Percentiles rank a stretch among this genome's conserved stretches.
Evolutionary conservation across 53 echinoderm and acorn worm species (phyloP).

Genomic region (Luidia sarsii): DNA sequence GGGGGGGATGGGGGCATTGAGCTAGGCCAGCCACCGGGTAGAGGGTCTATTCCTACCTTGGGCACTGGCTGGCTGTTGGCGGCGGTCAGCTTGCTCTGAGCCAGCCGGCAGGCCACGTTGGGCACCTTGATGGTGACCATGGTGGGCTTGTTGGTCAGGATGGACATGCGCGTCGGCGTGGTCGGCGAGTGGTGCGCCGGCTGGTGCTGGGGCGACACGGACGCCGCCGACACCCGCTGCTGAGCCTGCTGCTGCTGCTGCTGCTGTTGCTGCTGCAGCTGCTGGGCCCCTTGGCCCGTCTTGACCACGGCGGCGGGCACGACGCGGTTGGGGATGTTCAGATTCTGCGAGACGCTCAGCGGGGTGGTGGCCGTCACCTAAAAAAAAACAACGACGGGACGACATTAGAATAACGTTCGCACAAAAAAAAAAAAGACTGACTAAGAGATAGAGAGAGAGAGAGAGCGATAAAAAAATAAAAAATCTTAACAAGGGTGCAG

Average conservation of each 20-base stretch:
- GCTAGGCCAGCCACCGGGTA: no score
- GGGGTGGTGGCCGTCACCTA: slow-evolving; percentile 66
- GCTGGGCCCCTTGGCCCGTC: slow-evolving; percentile 30
- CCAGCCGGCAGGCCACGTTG: slow-evolving; percentile 74
- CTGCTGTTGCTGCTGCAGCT: slow-evolving; percentile 12
- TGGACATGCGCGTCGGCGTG: slow-evolving; percentile 92
- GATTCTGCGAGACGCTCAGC: slow-evolving; percentile 78
- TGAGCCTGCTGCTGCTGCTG: no score
- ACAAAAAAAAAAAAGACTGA: no score
- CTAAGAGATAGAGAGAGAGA: no score
- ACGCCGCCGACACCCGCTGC: no score
- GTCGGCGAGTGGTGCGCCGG: slow-evolving; percentile 65
- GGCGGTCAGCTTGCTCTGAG: slow-evolving; percentile 26
- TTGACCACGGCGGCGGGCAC: slow-evolving; percentile 8
- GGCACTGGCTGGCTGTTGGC: slow-evolving; percentile 13
- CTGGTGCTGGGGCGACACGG: slow-evolving; percentile 48
- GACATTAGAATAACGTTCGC: no score
- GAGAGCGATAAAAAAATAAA: no score
- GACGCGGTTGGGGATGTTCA: slow-evolving; percentile 77
- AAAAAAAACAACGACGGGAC: neutral
- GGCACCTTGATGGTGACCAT: slow-evolving; percentile 87
- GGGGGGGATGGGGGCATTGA: no score
- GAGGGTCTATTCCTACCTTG: no score
- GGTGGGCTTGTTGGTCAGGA: slow-evolving; percentile 91
- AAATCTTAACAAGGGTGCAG: no score